Conservation (phyloP, 2,888 invertebrate species). For the Netelia fuscicornis region DNA sequence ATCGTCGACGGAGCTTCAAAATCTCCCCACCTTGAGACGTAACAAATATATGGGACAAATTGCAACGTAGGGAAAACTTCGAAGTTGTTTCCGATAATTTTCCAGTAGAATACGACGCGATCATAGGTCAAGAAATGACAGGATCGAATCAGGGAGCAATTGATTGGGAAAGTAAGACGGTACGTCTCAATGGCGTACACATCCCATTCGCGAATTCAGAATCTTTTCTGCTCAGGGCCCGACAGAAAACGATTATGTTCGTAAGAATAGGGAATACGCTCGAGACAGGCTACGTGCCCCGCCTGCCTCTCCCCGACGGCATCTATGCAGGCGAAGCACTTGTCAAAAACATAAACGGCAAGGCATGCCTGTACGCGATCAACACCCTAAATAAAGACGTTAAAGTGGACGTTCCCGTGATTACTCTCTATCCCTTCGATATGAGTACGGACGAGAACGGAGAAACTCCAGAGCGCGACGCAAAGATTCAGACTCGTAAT, state of each 20-base stretch:
- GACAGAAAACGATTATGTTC: no score
- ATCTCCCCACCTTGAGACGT: no score
- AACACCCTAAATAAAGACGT: no score
- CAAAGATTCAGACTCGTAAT: neutral
- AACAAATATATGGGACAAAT: no score
- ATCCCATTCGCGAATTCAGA: conserved; percentile 30
- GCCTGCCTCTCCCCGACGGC: no score
- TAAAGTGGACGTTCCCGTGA: conserved; percentile 20
- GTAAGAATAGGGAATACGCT: neutral
- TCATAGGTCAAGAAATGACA: conserved; percentile 1
- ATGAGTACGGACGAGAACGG: conserved; percentile 49
- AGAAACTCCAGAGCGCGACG: neutral
- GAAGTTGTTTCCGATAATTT: conserved; percentile 1
- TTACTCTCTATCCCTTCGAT: conserved; percentile 49
- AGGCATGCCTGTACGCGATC: no score
- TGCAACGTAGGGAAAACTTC: neutral
- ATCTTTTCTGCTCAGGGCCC: conserved; percentile 23
- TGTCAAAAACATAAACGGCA: no score
- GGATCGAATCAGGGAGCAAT: neutral
- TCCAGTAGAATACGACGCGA: conserved; percentile 14
- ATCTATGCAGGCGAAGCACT: no score
- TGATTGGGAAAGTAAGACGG: conserved; percentile 5
- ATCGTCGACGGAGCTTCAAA: no score
- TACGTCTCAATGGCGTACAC: neutral
- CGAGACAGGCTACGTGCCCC: conserved; percentile 12